Base-by-base conservation (phyloP, 2,113 vertebrate species). In the Entomyzon cyanotis region DNA sequence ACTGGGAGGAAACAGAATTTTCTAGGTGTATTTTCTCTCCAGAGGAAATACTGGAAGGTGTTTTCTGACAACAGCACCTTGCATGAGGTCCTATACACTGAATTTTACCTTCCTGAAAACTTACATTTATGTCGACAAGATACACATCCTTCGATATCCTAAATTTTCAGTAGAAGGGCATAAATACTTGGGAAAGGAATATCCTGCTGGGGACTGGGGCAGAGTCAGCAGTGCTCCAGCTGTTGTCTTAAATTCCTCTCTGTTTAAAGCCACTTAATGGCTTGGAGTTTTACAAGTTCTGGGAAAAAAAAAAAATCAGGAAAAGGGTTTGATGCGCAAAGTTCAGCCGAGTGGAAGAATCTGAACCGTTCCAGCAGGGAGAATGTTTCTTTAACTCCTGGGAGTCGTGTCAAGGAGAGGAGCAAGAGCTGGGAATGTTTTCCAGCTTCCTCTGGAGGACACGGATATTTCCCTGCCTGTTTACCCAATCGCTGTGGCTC, bases 81-180 rank as follows among this genome's bases (percentile, higher is more conserved):
- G 39, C 39, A 39, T 39, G 39, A 39, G 39, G 21, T 12, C 19
- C 60, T 10, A 1, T 5, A 31, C 19, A 4, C 19, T 22, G 59
- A 68, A 58, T 31, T 75, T 52, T 52, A 68, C 22, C 9, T 39
- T 16, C 25, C 21, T n/a, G 31, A 44, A 12, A 20, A 12, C 52
- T 6, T 16, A 22, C 3, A 1, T 24, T 67, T 24, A n/a, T 3
- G 5, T 9, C 5, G 5, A n/a, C 15, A 31, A 50, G 24, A 13
- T 12, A 53, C 84, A 30, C 28, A 41, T 37, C 10, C 33, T 33
- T 24, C 28, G 27, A 8, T 22, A 27, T 4, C 23, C 30, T 17
- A 15, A 21, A 47, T 74, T 31, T 55, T 35, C 35, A 69, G 12
- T 7, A 14, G 10, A 3, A n/a, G 41, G 33, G 27, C 6, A 7